Conservation (phyloP, 2,888 invertebrate species). For the Lissonota sp. region DNA sequence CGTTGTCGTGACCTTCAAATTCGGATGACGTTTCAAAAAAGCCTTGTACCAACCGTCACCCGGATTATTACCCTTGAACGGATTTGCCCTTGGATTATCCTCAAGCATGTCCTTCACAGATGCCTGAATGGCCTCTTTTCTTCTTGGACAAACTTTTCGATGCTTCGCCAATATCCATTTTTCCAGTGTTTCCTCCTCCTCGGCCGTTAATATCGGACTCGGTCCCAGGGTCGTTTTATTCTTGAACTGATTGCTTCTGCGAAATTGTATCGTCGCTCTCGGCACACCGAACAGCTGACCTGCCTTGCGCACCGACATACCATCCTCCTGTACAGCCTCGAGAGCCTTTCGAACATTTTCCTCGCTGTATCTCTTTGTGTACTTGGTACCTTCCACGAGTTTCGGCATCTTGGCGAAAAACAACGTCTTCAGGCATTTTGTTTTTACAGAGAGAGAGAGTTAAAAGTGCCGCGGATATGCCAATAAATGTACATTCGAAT, state of each 20-base stretch:
- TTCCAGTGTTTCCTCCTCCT: conserved; percentile 63
- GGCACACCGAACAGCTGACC: conserved; percentile 60
- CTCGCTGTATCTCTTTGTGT: conserved; percentile 62
- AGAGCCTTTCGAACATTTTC: conserved; percentile 58
- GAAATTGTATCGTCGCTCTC: conserved; percentile 60
- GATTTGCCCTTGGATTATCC: conserved; percentile 67
- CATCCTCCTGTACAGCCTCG: conserved; percentile 58
- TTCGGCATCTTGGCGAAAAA: conserved; percentile 56
- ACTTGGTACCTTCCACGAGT: conserved; percentile 61
- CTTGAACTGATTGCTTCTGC: conserved; percentile 60
- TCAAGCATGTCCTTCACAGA: conserved; percentile 66
- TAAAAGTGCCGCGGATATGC: neutral
- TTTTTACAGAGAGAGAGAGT: neutral
- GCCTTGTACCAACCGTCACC: conserved; percentile 75
- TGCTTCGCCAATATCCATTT: conserved; percentile 67
- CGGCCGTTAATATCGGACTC: conserved; percentile 55
- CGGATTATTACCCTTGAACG: conserved; percentile 73
- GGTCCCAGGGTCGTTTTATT: conserved; percentile 63
- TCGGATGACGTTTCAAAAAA: conserved; percentile 74
- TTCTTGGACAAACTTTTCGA: conserved; percentile 56
- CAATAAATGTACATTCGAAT: neutral
- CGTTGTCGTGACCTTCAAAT: conserved; percentile 74
- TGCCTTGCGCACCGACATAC: conserved; percentile 59
- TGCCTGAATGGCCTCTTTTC: conserved; percentile 61
- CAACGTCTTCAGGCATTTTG: neutral